Evolutionary conservation across 1,140 invertebrate genomes (phyloP).

Genomic region (Maniola jurtina): DNA sequence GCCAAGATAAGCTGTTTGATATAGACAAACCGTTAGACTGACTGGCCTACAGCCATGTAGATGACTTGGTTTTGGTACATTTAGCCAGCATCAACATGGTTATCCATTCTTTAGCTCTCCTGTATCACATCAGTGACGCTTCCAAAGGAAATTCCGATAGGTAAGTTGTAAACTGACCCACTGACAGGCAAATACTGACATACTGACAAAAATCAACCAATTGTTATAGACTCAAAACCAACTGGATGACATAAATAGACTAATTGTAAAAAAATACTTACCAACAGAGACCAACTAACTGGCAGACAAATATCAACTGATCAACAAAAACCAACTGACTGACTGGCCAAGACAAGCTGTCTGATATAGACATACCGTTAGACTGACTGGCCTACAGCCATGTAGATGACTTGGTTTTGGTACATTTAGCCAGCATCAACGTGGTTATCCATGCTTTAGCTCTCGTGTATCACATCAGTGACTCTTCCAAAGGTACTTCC

Average conservation of each 20-base stretch:
- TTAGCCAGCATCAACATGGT: too few species aligned
- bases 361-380: too few species aligned
- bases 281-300: too few species aligned
- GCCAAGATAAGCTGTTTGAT: too few species aligned
- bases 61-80: too few species aligned
- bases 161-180: slow-evolving; percentile 49
- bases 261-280: too few species aligned
- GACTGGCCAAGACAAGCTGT: slow-evolving; percentile 18
- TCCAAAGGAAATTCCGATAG: slow-evolving; percentile 79
- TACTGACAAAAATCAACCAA: background rate
- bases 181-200: too few species aligned
- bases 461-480: slow-evolving; percentile 91
- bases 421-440: slow-evolving; percentile 91
- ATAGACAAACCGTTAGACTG: too few species aligned
- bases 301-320: too few species aligned
- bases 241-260: too few species aligned
- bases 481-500: slow-evolving; percentile 76
- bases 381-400: too few species aligned
- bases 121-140: slow-evolving; percentile 89
- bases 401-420: slow-evolving; percentile 52
- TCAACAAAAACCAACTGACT: slow-evolving; percentile 78
- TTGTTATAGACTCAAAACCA: background rate
- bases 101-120: slow-evolving; percentile 88
- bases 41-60: too few species aligned
- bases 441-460: slow-evolving; percentile 92